Percentiles rank a stretch among this genome's conserved stretches.
phyloP scores from a whole-genome alignment of 1,140 invertebrate genomes.

The Eumaeus atala region DNA sequence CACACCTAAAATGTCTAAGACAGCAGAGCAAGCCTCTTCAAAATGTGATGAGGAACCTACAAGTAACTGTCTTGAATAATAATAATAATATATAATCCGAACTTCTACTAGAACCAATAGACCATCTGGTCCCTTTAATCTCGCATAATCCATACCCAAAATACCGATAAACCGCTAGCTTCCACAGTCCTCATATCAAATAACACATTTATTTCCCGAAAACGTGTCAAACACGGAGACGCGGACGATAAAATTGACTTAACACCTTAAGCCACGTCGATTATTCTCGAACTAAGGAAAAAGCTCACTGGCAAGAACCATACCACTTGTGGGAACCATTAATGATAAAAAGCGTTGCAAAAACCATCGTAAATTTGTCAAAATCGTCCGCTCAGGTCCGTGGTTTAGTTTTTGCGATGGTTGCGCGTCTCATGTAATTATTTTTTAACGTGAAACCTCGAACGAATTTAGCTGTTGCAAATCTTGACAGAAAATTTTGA shows the following conservation, averaged over 20 bases:
- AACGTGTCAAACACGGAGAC: slow-evolving; percentile 14
- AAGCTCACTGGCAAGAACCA: slow-evolving; percentile 24
- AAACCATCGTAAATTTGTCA: slow-evolving; percentile 64
- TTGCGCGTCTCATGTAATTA: slow-evolving; percentile 1
- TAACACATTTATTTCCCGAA: slow-evolving; percentile 8
- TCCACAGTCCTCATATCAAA: background rate
- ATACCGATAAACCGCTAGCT: background rate
- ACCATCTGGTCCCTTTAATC: too few species aligned
- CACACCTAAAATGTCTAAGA: background rate
- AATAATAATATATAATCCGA: too few species aligned
- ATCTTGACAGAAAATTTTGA: too few species aligned
- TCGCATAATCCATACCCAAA: too few species aligned
- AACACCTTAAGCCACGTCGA: slow-evolving; percentile 41
- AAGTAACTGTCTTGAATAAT: too few species aligned
- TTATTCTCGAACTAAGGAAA: slow-evolving; percentile 35
- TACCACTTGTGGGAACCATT: slow-evolving; percentile 41
- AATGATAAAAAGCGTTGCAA: slow-evolving; percentile 39
- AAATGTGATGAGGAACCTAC: too few species aligned
- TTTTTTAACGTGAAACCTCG: background rate
- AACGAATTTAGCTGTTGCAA: too few species aligned
- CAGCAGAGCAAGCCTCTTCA: too few species aligned
- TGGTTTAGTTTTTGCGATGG: slow-evolving; percentile 26
- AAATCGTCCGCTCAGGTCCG: slow-evolving; percentile 30
- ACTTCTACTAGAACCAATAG: too few species aligned
- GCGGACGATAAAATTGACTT: slow-evolving; percentile 36